Percentiles rank a stretch among this genome's conserved stretches.
Evolutionary conservation across 1,140 invertebrate species (phyloP).

Genomic region (Cepaea nemoralis): DNA sequence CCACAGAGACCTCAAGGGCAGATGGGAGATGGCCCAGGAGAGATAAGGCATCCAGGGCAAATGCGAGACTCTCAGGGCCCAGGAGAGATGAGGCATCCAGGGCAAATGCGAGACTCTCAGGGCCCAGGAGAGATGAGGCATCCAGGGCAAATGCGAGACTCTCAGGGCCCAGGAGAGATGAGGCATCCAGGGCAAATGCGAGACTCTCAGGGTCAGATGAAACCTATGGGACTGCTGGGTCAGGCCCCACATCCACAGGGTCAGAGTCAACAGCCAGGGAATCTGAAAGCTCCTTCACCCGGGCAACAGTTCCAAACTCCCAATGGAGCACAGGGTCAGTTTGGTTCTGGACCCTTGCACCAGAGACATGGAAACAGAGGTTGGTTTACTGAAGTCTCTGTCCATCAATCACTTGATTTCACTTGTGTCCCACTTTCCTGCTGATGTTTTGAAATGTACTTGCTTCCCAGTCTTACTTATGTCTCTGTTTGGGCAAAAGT

Average conservation of each 20-base stretch:
- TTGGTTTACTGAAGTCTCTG: neutral
- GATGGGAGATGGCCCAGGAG: no score
- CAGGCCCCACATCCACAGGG: neutral
- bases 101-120: neutral
- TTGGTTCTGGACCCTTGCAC: neutral
- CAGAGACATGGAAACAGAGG: neutral
- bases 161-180: no score
- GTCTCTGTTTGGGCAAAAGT: no score
- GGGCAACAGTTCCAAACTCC: neutral
- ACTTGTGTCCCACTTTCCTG: no score
- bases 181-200: no score
- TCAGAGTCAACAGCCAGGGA: neutral
- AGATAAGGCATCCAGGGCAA: neutral
- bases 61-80: no score
- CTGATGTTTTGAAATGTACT: no score
- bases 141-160: no score
- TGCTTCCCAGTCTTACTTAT: no score
- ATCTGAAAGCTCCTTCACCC: neutral
- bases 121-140: neutral
- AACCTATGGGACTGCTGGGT: neutral
- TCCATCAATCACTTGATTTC: no score
- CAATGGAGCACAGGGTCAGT: neutral
- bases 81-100: conserved; percentile 20
- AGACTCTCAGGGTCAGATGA: neutral
- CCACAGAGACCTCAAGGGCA: conserved; percentile 13